Evolutionary conservation across 2,113 vertebrate species (phyloP), one percentile per base, ranked within the genome.

Genomic region (Ariopsis seemanni): DNA sequence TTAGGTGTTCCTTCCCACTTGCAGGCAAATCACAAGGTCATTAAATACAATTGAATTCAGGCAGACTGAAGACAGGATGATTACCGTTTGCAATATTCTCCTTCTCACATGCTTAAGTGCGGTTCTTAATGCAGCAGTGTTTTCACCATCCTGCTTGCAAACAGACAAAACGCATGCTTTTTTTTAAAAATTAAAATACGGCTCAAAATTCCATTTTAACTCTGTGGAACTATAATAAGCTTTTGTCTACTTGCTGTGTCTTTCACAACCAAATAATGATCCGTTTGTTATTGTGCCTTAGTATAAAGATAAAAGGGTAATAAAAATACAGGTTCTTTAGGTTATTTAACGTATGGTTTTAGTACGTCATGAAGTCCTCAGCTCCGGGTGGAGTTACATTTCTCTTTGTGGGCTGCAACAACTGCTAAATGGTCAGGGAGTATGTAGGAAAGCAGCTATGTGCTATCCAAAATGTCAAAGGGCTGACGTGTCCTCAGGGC

Each of bases 1-100:
- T 67, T 58, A 58, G 69, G 71, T 69, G 82, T 63, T 17, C 53
- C 83, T 65, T 81, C 85, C 57, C 88, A 80, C 57, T 60, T 30
- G 18, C 62, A 57, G 12, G 10, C 62, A 87, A 65, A 27, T 53
- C 58, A 82, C 88, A 89, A 88, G 84, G 89, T 82, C 86, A 87
- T 86, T 82, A 85, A 69, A 85, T 69, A 57, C 84, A 87, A 89
- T 72, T 86, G 20, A 83, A 82, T 83, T 79, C 71, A 60, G 81
- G 55, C 71, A 78, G 85, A 77, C 30, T 58, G 57, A 88, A 83
- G 84, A 86, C 55, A 80, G 83, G 78, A 89, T 62, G 80, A 90
- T 86, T 58, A 86, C 58, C 52, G 53, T 63, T 57, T 87, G 82
- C 78, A 57, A 85, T 90, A 87, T 80, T 86, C 22, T 17, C 71